Evolutionary conservation across 23 tunicate genomes (phyloP).

Genomic region (Halocynthia aurantium): DNA sequence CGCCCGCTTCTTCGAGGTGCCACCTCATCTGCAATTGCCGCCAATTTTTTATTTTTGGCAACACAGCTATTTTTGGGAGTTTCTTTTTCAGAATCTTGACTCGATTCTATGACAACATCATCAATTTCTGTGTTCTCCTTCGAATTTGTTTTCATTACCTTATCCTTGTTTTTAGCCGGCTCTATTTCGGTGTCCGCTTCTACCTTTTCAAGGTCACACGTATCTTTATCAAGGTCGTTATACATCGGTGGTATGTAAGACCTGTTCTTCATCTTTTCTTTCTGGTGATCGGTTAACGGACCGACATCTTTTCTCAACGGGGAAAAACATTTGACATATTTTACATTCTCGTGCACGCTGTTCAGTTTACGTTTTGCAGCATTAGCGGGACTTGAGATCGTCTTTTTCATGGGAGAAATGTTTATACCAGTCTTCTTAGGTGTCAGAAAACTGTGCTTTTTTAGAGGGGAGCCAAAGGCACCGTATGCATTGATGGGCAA

Average conservation of each 20-base stretch:
- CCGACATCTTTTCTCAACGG: constrained; percentile 5
- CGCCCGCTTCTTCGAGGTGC: too few species aligned
- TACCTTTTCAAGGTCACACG: too few species aligned
- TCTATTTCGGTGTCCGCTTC: too few species aligned
- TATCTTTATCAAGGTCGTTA: constrained; percentile 9
- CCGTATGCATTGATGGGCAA: constrained; percentile 1
- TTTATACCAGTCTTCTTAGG: constrained; percentile 10
- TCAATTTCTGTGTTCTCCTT: constrained; percentile 16
- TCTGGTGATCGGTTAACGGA: constrained; percentile 18
- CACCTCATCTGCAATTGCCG: too few species aligned
- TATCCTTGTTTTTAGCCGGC: too few species aligned
- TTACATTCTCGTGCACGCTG: background rate
- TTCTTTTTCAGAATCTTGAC: background rate
- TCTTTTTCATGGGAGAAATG: background rate
- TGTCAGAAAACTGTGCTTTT: constrained; percentile 2
- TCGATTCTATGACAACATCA: background rate
- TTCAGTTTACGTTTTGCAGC: constrained; percentile 14
- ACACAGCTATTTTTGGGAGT: background rate
- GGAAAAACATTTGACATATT: constrained; percentile 19
- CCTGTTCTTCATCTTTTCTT: constrained; percentile 18
- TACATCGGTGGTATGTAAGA: constrained; percentile 22
- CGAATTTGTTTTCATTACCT: too few species aligned
- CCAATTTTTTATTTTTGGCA: too few species aligned
- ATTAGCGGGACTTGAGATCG: background rate
- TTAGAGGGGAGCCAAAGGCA: constrained; percentile 17